phyloP scores from a whole-genome alignment of 2,888 invertebrate genomes.

The Dione vanillae region DNA sequence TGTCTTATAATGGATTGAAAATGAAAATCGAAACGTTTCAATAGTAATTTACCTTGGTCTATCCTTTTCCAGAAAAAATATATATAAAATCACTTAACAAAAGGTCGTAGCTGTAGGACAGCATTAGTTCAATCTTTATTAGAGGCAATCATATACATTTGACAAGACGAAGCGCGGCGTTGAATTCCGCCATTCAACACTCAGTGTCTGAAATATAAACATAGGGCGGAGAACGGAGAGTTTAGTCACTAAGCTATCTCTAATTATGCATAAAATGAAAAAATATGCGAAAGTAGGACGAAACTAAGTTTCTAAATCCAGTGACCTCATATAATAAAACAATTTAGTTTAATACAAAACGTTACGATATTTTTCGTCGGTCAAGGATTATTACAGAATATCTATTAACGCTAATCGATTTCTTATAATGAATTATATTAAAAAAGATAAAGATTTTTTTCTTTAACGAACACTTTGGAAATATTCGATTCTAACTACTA shows the following conservation, averaged over 20 bases:
- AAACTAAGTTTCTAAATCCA: constrained; percentile 38
- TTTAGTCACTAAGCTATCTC: not conserved
- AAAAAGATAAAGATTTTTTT: constrained; percentile 1
- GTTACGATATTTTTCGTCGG: constrained; percentile 35
- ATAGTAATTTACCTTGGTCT: too few species aligned
- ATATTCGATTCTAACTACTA: constrained; percentile 17
- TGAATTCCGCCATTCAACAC: not conserved
- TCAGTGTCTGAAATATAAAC: not conserved
- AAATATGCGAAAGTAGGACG: constrained; percentile 32
- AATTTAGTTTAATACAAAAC: constrained; percentile 32
- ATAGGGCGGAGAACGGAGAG: not conserved
- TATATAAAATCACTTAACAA: too few species aligned
- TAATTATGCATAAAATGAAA: not conserved
- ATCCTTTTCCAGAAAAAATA: too few species aligned
- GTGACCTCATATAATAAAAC: constrained; percentile 35
- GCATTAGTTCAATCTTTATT: too few species aligned
- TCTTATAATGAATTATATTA: constrained; percentile 26
- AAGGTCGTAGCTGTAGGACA: too few species aligned
- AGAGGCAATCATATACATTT: too few species aligned
- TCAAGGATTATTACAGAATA: constrained; percentile 44
- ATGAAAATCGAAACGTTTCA: too few species aligned
- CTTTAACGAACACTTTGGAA: constrained; percentile 11
- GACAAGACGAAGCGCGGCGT: not conserved
- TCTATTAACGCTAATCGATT: constrained; percentile 29
- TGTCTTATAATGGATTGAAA: too few species aligned